Evolutionary conservation across 2,888 invertebrate genomes (phyloP).

Genomic region (Petrolisthes manimaculis): DNA sequence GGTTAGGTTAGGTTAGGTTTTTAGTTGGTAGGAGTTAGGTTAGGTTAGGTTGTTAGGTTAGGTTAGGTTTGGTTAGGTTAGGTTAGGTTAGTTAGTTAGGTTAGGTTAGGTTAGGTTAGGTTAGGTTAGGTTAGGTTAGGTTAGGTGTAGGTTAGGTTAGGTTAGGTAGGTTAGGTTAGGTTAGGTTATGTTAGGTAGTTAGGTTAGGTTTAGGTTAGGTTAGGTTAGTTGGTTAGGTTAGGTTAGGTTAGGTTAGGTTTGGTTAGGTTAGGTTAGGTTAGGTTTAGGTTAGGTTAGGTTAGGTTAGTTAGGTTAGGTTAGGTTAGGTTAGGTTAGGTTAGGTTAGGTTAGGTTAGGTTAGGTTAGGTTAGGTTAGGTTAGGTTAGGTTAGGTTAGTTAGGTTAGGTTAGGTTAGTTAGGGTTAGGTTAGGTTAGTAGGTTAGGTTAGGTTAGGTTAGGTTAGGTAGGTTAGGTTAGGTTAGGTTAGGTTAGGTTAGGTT

Average conservation of each 20-base stretch:
- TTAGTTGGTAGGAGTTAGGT: conserved; percentile 39
- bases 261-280: conserved; percentile 1
- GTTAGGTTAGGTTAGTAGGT: neutral
- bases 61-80: conserved; percentile 43
- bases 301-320: conserved; percentile 1
- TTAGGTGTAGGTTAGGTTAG: no score
- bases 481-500: conserved; percentile 1
- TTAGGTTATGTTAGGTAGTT: no score
- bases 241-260: neutral
- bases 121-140: conserved; percentile 49
- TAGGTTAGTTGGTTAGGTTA: no score
- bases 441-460: neutral
- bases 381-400: neutral
- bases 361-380: no score
- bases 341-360: no score
- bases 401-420: neutral
- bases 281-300: no score
- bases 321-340: conserved; percentile 1
- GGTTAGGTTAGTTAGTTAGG: conserved; percentile 51
- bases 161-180: no score
- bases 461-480: neutral
- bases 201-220: no score
- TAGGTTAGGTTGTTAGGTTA: conserved; percentile 47
- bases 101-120: conserved; percentile 52
- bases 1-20: conserved; percentile 35